Conservation (phyloP, 2,113 vertebrate species). For the Protobothrops flavoviridis region DNA sequence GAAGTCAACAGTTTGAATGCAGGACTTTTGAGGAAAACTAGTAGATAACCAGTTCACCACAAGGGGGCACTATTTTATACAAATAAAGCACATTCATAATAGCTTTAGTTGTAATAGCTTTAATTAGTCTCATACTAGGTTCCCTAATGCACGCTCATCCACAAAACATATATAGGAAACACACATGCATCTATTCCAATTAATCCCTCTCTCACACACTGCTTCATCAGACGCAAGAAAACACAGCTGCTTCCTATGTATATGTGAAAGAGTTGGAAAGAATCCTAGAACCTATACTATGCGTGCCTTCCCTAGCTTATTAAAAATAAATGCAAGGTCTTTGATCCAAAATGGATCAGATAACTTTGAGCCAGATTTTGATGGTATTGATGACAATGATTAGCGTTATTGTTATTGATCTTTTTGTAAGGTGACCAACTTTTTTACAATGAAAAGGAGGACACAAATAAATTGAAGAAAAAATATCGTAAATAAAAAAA, state of each 20-base stretch:
- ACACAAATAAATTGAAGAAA: too few relatives aligned
- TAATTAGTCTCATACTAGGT: not conserved
- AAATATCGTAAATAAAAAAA: too few relatives aligned
- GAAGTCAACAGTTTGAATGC: not conserved
- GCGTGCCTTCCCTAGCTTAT: not conserved
- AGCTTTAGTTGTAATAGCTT: not conserved
- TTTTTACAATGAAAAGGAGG: too few relatives aligned
- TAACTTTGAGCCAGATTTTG: not conserved
- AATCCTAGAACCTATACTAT: not conserved
- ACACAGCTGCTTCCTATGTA: not conserved
- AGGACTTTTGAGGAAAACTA: not conserved
- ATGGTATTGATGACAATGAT: not conserved
- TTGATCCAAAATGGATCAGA: not conserved
- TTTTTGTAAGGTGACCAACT: not conserved
- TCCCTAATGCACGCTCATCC: not conserved
- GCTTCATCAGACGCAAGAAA: not conserved
- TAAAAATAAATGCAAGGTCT: not conserved
- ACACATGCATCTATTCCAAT: not conserved
- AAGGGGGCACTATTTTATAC: conserved; percentile 64
- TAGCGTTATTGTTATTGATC: not conserved
- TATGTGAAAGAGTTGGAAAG: not conserved
- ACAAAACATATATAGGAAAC: not conserved
- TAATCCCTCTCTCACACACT: not conserved
- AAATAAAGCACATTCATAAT: conserved; percentile 6
- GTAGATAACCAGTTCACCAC: conserved; percentile 39